Evolutionary conservation across 1,140 invertebrate genomes (phyloP).

Genomic region (Diorhabda sublineata): DNA sequence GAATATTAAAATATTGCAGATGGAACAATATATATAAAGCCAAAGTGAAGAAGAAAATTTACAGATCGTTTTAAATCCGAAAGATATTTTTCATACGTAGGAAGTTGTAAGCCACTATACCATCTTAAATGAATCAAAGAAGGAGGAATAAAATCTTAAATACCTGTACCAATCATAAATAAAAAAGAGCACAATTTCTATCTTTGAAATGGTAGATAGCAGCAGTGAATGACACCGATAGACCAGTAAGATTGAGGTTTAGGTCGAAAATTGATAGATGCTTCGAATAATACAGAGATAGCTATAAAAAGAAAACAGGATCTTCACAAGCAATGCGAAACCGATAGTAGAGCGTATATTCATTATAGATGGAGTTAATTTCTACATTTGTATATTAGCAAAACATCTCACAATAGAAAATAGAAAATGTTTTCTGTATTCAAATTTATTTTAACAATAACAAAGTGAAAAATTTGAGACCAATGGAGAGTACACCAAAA

Average conservation of each 20-base stretch:
- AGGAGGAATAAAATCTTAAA: slow-evolving; percentile 82
- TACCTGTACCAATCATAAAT: slow-evolving; percentile 73
- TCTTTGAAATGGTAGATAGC: slow-evolving; percentile 84
- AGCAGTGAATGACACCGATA: slow-evolving; percentile 64
- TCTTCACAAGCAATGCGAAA: slow-evolving; percentile 81
- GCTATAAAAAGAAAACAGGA: slow-evolving; percentile 81
- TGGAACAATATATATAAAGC: slow-evolving; percentile 71
- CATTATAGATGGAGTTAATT: slow-evolving; percentile 79
- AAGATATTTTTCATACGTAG: slow-evolving; percentile 69
- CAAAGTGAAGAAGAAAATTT: slow-evolving; percentile 57
- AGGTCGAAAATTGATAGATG: slow-evolving; percentile 69
- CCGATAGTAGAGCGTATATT: slow-evolving; percentile 78
- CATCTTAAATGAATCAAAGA: slow-evolving; percentile 67
- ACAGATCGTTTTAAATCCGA: slow-evolving; percentile 70
- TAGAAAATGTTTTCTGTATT: too few species aligned
- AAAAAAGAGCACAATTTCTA: slow-evolving; percentile 62
- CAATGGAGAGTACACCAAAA: too few species aligned
- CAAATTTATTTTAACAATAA: too few species aligned
- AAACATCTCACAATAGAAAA: too few species aligned
- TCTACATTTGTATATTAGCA: not conserved
- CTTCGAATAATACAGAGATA: slow-evolving; percentile 67
- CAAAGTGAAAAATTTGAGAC: too few species aligned
- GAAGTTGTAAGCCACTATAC: slow-evolving; percentile 76
- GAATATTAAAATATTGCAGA: slow-evolving; percentile 76
- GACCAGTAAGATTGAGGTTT: slow-evolving; percentile 56